A percentile compares a stretch with the other conserved stretches of the same genome.
These are phyloP conservation scores for Chlorops oryzae DNA, from an alignment of 1,140 invertebrate genomes.

Conservation along the genomic window DNA sequence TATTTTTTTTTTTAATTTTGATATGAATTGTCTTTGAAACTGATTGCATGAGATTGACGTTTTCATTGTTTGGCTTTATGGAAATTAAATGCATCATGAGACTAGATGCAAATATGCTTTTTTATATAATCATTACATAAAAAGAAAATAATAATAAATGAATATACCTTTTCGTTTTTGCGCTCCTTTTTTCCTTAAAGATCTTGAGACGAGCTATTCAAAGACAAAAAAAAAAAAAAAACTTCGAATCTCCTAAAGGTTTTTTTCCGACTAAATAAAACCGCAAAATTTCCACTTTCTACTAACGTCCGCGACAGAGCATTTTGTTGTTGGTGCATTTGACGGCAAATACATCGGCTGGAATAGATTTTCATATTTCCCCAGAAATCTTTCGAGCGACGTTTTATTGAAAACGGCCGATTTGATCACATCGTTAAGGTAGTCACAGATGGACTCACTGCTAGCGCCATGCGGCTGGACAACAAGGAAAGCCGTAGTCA, in stretches of 20 bases:
- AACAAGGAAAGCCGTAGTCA: slow-evolving; percentile 77
- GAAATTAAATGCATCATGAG: too few relatives aligned
- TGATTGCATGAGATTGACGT: too few relatives aligned
- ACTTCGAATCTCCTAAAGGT: too few relatives aligned
- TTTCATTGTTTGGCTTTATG: too few relatives aligned
- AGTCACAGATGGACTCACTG: slow-evolving; percentile 80
- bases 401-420: slow-evolving; percentile 59
- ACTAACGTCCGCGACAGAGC: slow-evolving; percentile 71
- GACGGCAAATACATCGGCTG: slow-evolving; percentile 61
- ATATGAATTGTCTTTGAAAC: background rate
- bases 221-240: too few relatives aligned
- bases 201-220: too few relatives aligned
- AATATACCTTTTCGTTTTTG: background rate
- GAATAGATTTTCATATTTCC: slow-evolving; percentile 69
- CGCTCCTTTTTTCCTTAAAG: background rate
- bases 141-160: background rate
- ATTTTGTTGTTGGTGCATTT: slow-evolving; percentile 25
- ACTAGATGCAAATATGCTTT: too few relatives aligned
- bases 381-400: slow-evolving; percentile 69
- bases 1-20: slow-evolving; percentile 1
- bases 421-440: slow-evolving; percentile 62
- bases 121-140: background rate
- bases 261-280: too few relatives aligned
- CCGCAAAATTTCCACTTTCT: slow-evolving; percentile 71
- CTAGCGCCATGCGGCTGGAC: slow-evolving; percentile 83